phyloP scores from a whole-genome alignment of 2,113 vertebrate genomes.

The Oreochromis spilurus region DNA sequence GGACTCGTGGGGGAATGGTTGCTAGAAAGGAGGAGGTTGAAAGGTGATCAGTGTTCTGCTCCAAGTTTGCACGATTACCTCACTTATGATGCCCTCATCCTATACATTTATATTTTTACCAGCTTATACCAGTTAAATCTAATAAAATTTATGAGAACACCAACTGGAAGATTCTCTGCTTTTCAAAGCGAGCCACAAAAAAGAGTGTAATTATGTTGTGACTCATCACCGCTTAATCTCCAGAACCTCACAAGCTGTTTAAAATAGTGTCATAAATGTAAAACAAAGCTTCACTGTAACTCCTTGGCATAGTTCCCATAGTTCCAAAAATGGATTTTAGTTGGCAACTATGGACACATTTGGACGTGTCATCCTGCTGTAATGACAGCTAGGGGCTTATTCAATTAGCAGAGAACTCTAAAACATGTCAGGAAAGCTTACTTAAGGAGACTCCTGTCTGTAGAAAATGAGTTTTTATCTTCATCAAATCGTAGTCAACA shows the following conservation, averaged over 20 bases:
- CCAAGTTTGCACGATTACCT: not conserved
- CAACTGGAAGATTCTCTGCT: not conserved
- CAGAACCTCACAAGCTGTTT: not conserved
- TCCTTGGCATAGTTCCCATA: not conserved
- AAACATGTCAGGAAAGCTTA: not conserved
- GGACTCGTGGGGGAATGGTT: conserved; percentile 95
- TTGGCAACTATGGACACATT: not conserved
- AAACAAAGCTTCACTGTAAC: not conserved
- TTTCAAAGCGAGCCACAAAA: not conserved
- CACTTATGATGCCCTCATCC: not conserved
- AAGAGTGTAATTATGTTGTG: not conserved
- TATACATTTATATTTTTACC: not conserved
- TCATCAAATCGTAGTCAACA: not conserved
- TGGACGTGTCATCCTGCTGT: no score
- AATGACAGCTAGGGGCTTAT: not conserved
- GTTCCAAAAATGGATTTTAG: not conserved
- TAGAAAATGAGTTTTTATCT: not conserved
- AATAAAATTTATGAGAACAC: not conserved
- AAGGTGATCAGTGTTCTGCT: not conserved
- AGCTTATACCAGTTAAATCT: not conserved
- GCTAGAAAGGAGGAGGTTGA: conserved; percentile 61
- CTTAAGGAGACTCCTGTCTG: not conserved
- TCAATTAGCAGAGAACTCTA: not conserved
- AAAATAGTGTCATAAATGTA: not conserved
- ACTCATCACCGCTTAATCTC: not conserved